A percentile compares a stretch with the other conserved stretches of the same genome.
phyloP scores from a whole-genome alignment of 2,797 vertebrate genomes.

The Propithecus perrieri region DNA sequence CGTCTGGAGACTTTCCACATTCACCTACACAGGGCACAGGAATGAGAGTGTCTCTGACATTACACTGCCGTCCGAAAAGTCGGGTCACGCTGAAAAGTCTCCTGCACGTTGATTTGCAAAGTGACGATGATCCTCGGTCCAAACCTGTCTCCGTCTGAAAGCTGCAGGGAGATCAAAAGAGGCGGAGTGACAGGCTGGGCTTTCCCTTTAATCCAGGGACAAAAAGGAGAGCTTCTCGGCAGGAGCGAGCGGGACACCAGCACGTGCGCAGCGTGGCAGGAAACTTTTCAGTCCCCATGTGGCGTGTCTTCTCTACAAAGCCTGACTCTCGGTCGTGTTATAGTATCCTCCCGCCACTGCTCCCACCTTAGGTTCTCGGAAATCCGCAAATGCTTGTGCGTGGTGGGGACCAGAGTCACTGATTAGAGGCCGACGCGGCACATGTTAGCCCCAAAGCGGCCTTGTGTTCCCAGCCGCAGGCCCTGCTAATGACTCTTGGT shows the following conservation, averaged over 20 bases:
- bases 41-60: not conserved
- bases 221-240: not conserved
- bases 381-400: rapidly evolving
- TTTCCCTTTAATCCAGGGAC: rapidly evolving
- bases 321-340: rapidly evolving
- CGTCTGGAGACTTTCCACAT: constrained; percentile 9
- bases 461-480: not conserved
- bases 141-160: not conserved
- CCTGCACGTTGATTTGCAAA: not conserved
- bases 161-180: not conserved
- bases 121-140: not conserved
- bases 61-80: not conserved
- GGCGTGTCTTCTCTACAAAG: too few relatives aligned
- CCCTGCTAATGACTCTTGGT: rapidly evolving
- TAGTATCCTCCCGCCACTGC: rapidly evolving
- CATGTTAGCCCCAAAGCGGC: rapidly evolving
- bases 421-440: rapidly evolving
- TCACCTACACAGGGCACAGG: not conserved
- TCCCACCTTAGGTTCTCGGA: not conserved
- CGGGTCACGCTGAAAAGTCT: not conserved
- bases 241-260: rapidly evolving
- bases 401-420: rapidly evolving
- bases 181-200: rapidly evolving
- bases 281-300: rapidly evolving
- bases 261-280: rapidly evolving